Evolutionary conservation across 2,113 vertebrate species (phyloP).

Genomic region (Cryptoleucopteryx plumbea): DNA sequence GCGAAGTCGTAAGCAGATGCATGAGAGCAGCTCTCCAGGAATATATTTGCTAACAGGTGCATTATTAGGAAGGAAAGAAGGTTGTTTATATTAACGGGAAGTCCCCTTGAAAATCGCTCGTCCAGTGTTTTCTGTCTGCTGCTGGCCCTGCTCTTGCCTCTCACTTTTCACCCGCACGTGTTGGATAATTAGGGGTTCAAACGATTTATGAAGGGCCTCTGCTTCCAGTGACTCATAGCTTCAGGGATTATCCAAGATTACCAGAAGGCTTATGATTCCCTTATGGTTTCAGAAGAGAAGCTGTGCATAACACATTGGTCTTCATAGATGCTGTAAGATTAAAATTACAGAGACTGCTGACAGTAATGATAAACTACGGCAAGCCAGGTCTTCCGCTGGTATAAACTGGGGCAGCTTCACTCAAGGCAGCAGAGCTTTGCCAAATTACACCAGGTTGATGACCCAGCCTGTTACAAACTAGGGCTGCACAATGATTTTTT

Average conservation of each 20-base stretch:
- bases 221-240: conserved; percentile 44
- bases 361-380: neutral
- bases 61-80: conserved; percentile 14
- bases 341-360: neutral
- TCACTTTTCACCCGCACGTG: conserved; percentile 35
- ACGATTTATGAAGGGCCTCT: conserved; percentile 13
- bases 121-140: neutral
- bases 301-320: neutral
- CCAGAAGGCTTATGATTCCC: neutral
- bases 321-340: neutral
- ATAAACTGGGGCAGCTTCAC: neutral
- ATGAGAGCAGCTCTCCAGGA: neutral
- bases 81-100: conserved; percentile 17
- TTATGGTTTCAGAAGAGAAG: neutral
- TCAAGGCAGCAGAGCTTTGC: neutral
- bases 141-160: conserved; percentile 12
- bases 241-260: conserved; percentile 37
- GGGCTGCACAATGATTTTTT: neutral
- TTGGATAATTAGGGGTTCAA: conserved; percentile 46
- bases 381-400: neutral
- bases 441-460: neutral
- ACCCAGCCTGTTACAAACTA: neutral
- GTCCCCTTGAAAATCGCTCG: neutral
- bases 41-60: conserved; percentile 41
- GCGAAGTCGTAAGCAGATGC: neutral